Evolutionary conservation across 2,797 vertebrate species (phyloP).

Genomic region (Lutjanus argentimaculatus): DNA sequence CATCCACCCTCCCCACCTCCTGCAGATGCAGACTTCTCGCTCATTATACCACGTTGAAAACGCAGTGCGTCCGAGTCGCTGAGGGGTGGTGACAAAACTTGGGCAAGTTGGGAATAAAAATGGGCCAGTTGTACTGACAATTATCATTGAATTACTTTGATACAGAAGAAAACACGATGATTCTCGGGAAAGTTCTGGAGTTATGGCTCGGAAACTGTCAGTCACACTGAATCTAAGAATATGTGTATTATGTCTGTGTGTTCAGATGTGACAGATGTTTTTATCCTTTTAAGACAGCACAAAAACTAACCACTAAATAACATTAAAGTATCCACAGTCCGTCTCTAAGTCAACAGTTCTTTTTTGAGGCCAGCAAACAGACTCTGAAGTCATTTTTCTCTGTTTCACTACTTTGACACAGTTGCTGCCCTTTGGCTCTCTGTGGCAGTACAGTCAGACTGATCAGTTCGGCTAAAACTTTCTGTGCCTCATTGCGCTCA

Average conservation of each 20-base stretch:
- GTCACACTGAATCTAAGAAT: background rate
- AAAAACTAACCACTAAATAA: background rate
- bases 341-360: background rate
- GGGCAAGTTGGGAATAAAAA: too few relatives aligned
- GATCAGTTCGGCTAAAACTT: conserved; percentile 65
- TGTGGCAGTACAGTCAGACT: conserved; percentile 45
- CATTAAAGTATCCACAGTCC: background rate
- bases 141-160: background rate
- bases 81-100: too few relatives aligned
- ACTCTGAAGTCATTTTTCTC: conserved; percentile 37
- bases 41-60: too few relatives aligned
- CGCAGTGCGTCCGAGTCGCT: too few relatives aligned
- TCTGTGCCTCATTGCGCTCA: conserved; percentile 61
- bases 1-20: too few relatives aligned
- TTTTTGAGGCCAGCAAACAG: background rate
- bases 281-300: background rate
- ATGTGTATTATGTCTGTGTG: too few relatives aligned
- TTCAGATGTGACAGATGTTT: too few relatives aligned
- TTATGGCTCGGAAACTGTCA: background rate
- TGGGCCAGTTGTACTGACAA: background rate
- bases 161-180: background rate
- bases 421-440: conserved; percentile 45
- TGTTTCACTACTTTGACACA: conserved; percentile 37
- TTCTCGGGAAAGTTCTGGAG: background rate
- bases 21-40: too few relatives aligned